phyloP scores from a whole-genome alignment of 1,140 invertebrate species.

The Drosophila subpulchrella region DNA sequence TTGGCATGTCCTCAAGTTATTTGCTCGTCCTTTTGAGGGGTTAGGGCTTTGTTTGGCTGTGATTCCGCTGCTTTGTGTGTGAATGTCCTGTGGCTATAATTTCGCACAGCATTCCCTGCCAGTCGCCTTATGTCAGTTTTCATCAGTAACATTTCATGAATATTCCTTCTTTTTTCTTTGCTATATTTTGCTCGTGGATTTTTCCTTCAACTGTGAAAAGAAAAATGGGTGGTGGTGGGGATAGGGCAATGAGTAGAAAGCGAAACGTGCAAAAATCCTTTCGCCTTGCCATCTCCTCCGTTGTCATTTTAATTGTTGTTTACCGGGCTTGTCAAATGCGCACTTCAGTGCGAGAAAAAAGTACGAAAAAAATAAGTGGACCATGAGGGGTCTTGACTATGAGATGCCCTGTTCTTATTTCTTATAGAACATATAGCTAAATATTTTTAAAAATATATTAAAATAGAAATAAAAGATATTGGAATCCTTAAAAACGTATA shows the following conservation, averaged over 20 bases:
- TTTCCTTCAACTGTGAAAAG: constrained; percentile 20
- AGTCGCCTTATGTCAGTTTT: constrained; percentile 61
- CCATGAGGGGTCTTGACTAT: not conserved
- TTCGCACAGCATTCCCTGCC: constrained; percentile 47
- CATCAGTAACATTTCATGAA: constrained; percentile 62
- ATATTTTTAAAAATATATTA: too few species aligned
- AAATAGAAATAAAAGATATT: too few species aligned
- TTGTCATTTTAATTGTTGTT: constrained; percentile 84
- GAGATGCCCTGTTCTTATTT: not conserved
- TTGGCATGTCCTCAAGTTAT: constrained; percentile 79
- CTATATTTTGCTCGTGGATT: constrained; percentile 2
- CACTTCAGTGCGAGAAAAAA: constrained; percentile 43
- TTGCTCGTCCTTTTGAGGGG: constrained; percentile 23
- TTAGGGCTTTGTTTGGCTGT: constrained; percentile 29
- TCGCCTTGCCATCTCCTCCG: constrained; percentile 50
- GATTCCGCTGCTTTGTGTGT: constrained; percentile 57
- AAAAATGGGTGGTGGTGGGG: not conserved
- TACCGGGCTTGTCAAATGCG: constrained; percentile 79
- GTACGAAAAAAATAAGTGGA: not conserved
- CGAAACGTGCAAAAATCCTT: constrained; percentile 61
- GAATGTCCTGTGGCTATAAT: constrained; percentile 73
- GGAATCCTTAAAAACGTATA: too few species aligned
- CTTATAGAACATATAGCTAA: not conserved
- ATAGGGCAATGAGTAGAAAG: constrained; percentile 33
- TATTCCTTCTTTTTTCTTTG: not conserved